A percentile compares a stretch with the other conserved stretches of the same genome.
Conservation (phyloP, 2,888 invertebrate species). For the Myopa testacea region DNA sequence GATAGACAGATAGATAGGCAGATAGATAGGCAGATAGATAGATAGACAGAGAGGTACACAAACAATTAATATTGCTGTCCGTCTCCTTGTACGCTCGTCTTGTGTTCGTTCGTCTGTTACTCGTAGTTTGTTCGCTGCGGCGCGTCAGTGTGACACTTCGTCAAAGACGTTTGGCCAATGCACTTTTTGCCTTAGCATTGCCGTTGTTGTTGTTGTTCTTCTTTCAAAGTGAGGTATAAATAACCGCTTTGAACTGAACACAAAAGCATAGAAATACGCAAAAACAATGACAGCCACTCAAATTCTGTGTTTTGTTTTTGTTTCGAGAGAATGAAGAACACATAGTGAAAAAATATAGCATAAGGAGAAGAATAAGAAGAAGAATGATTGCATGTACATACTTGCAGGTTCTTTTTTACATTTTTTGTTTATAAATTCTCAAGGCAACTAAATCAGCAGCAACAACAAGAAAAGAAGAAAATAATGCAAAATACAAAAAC, state of each 20-base stretch:
- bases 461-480: not conserved
- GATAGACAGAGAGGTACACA: not conserved
- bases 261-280: not conserved
- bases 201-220: conserved; percentile 25
- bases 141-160: not conserved
- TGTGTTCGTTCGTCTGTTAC: not conserved
- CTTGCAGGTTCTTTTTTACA: conserved; percentile 8
- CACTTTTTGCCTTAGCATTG: conserved; percentile 37
- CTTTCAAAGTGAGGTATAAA: conserved; percentile 29
- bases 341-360: not conserved
- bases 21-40: not conserved
- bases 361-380: not conserved
- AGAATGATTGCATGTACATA: conserved; percentile 20
- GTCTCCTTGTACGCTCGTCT: not conserved
- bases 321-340: not conserved
- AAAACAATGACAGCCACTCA: conserved; percentile 9
- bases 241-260: conserved; percentile 19
- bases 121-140: not conserved
- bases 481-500: not conserved
- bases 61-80: not conserved
- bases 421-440: conserved; percentile 16
- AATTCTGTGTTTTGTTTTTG: not conserved
- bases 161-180: conserved; percentile 46
- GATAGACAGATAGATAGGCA: not conserved
- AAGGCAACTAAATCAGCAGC: conserved; percentile 17